A percentile compares a stretch with the other conserved stretches of the same genome.
phyloP scores from a whole-genome alignment of 1,140 invertebrate genomes.

The Archivesica marissinica region DNA sequence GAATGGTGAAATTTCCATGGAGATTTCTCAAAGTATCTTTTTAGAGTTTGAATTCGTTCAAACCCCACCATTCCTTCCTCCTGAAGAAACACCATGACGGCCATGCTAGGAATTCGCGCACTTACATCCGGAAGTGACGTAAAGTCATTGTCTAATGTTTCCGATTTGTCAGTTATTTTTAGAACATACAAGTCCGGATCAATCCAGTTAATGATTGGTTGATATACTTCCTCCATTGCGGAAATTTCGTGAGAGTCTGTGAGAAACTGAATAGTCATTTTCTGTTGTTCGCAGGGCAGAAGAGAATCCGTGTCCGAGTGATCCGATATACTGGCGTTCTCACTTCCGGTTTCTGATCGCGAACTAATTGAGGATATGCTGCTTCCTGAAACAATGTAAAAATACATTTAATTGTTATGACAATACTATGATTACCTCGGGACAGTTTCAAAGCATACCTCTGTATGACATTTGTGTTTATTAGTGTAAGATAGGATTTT shows the following conservation, averaged over 20 bases:
- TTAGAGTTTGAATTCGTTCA: slow-evolving; percentile 71
- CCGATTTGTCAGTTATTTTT: slow-evolving; percentile 66
- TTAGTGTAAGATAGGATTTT: no score
- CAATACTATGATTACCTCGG: not conserved
- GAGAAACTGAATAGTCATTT: slow-evolving; percentile 67
- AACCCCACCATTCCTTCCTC: slow-evolving; percentile 72
- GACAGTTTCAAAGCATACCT: not conserved
- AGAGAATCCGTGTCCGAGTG: slow-evolving; percentile 69
- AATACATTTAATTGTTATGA: not conserved
- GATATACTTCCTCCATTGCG: slow-evolving; percentile 73
- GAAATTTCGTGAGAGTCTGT: slow-evolving; percentile 69
- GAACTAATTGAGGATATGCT: slow-evolving; percentile 68
- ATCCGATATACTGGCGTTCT: slow-evolving; percentile 69
- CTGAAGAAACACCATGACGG: slow-evolving; percentile 76
- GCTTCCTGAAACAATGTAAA: slow-evolving; percentile 58
- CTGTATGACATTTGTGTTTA: no score
- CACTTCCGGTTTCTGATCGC: slow-evolving; percentile 65
- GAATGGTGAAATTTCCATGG: slow-evolving; percentile 81
- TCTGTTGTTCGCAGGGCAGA: slow-evolving; percentile 66
- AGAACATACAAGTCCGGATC: slow-evolving; percentile 76
- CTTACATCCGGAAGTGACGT: not conserved
- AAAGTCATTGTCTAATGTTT: not conserved
- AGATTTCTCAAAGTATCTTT: slow-evolving; percentile 70
- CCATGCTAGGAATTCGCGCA: slow-evolving; percentile 68
- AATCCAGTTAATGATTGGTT: slow-evolving; percentile 73